Evolutionary conservation across 2,797 vertebrate species (phyloP).

Genomic region (Salarias fasciatus): DNA sequence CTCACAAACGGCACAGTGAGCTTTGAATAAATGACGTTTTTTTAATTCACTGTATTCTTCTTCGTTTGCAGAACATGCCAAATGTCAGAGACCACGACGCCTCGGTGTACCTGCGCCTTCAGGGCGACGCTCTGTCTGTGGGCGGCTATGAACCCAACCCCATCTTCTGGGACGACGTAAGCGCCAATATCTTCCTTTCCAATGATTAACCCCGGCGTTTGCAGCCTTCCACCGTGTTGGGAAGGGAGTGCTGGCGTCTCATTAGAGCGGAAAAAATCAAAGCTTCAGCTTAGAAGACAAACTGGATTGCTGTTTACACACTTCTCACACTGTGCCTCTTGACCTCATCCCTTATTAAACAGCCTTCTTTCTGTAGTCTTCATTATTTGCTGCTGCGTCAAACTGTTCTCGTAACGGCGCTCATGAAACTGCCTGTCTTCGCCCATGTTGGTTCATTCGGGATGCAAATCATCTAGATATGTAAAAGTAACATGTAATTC

Average conservation of each 20-base stretch:
- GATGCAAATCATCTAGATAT: no score
- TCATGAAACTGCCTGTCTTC: not conserved
- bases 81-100: slow-evolving; percentile 97
- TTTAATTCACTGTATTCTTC: no score
- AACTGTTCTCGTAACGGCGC: slow-evolving; percentile 9
- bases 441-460: no score
- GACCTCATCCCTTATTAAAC: slow-evolving; percentile 28
- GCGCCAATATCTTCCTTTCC: slow-evolving; percentile 8
- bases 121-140: slow-evolving; percentile 96
- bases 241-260: no score
- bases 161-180: slow-evolving; percentile 97
- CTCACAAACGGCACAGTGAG: not conserved
- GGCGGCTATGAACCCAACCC: slow-evolving; percentile 97
- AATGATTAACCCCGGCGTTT: not conserved
- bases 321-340: no score
- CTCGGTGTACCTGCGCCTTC: slow-evolving; percentile 96
- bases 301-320: slow-evolving; percentile 19
- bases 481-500: no score
- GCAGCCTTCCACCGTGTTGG: not conserved
- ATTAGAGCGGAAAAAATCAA: slow-evolving; percentile 18
- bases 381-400: slow-evolving; percentile 20
- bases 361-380: slow-evolving; percentile 4
- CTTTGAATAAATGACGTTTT: not conserved
- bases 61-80: slow-evolving; percentile 91
- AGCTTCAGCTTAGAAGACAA: slow-evolving; percentile 15